Conservation (phyloP, 2,797 vertebrate species). For the Cossypha caffra region DNA sequence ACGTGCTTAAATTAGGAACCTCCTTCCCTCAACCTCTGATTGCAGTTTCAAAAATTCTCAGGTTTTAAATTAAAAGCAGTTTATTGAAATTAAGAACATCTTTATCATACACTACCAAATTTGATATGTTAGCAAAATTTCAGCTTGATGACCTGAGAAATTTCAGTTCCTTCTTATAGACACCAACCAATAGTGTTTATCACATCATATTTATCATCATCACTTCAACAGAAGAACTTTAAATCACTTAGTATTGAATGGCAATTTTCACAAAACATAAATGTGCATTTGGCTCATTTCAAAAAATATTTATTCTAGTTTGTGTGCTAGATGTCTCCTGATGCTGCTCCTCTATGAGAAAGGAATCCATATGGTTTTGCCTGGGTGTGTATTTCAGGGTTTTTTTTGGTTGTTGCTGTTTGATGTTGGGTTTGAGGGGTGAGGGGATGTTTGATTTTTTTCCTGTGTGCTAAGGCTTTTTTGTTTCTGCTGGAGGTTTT, state of each 20-base stretch:
- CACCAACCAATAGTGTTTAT: not conserved
- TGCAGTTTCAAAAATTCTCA: not conserved
- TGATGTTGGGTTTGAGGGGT: not conserved
- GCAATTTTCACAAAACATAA: not conserved
- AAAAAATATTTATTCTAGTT: not conserved
- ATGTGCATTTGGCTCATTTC: not conserved
- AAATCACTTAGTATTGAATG: not conserved
- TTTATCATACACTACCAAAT: not conserved
- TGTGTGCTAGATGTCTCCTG: not conserved
- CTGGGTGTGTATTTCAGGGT: accelerated
- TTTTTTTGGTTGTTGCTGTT: not conserved
- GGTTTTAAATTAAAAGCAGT: not conserved
- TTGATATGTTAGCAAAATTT: not conserved
- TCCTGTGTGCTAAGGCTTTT: accelerated
- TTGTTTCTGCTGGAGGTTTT: accelerated
- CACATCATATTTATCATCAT: not conserved
- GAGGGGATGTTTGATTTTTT: accelerated
- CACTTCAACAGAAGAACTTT: not conserved
- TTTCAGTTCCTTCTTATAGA: not conserved
- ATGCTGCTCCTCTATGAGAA: not conserved
- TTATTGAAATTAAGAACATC: not conserved
- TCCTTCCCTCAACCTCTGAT: not conserved
- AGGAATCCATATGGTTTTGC: not conserved
- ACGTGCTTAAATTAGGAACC: not conserved
- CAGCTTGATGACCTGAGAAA: not conserved